Evolutionary conservation across 2,113 vertebrate species (phyloP).

Genomic region (Pollimyrus isidori): DNA sequence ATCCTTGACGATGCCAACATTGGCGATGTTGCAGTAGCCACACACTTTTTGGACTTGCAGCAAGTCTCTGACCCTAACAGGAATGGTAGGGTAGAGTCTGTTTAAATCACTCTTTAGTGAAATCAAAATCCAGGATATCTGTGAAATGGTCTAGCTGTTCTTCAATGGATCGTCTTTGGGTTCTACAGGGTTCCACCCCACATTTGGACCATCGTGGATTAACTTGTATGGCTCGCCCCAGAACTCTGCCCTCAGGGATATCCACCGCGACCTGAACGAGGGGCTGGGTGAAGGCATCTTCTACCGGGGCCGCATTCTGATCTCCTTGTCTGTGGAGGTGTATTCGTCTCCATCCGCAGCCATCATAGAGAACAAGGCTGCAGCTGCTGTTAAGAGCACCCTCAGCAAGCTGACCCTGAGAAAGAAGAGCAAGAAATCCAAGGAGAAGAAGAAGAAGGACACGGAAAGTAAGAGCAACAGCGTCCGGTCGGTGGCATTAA

Average conservation of each 20-base stretch:
- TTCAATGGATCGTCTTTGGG: not conserved
- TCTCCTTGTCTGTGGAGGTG: slow-evolving; percentile 70
- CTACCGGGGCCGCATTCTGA: slow-evolving; percentile 76
- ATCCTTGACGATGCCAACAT: slow-evolving; percentile 77
- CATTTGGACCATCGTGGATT: slow-evolving; percentile 82
- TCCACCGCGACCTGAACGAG: slow-evolving; percentile 78
- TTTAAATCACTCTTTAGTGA: not conserved
- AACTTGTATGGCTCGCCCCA: slow-evolving; percentile 83
- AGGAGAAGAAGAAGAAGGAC: slow-evolving; percentile 47
- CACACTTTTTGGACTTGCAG: slow-evolving; percentile 78
- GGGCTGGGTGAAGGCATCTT: slow-evolving; percentile 77
- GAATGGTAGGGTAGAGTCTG: slow-evolving; percentile 60
- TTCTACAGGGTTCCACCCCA: slow-evolving; percentile 74
- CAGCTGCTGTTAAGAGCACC: slow-evolving; percentile 47
- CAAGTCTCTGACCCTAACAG: slow-evolving; percentile 80
- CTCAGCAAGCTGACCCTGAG: slow-evolving; percentile 62
- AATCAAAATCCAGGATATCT: not conserved
- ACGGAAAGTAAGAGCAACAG: slow-evolving; percentile 34
- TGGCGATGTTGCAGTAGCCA: slow-evolving; percentile 71
- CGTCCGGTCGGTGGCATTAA: not conserved
- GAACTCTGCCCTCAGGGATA: slow-evolving; percentile 68
- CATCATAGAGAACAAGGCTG: slow-evolving; percentile 45
- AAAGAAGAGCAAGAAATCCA: slow-evolving; percentile 72
- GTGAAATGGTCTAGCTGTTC: not conserved
- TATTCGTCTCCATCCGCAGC: slow-evolving; percentile 54